phyloP scores from a whole-genome alignment of 2,797 vertebrate species.

The Pygocentrus nattereri region DNA sequence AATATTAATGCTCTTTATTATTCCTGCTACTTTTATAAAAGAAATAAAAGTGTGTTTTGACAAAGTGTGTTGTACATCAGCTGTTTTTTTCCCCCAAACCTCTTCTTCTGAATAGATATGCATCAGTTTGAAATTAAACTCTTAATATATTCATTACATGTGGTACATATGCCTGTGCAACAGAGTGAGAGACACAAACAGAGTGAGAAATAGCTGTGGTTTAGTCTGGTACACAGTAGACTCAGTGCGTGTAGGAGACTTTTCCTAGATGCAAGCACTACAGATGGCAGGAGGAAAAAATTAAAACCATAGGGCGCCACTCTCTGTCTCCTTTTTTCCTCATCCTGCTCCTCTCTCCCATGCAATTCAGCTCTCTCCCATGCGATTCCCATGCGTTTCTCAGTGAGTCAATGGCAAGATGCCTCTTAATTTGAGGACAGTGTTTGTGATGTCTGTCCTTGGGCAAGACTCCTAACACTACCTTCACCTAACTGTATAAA shows the following conservation, averaged over 20 bases:
- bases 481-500: too few relatives aligned
- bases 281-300: constrained; percentile 1
- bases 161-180: background rate
- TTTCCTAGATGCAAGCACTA: background rate
- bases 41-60: too few relatives aligned
- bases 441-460: background rate
- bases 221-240: background rate
- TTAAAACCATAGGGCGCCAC: background rate
- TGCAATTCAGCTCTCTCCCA: background rate
- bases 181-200: background rate
- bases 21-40: too few relatives aligned
- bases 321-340: background rate
- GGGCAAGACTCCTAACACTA: too few relatives aligned
- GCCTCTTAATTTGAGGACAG: background rate
- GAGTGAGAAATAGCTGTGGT: background rate
- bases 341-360: background rate
- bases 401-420: background rate
- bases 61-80: too few relatives aligned
- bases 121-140: too few relatives aligned
- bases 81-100: too few relatives aligned
- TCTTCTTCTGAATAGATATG: too few relatives aligned
- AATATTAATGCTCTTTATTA: too few relatives aligned
- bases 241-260: background rate
- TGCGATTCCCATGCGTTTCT: background rate
- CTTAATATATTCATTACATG: too few relatives aligned